Evolutionary conservation across 2,113 vertebrate species (phyloP).

Genomic region (Cisticola juncidis): DNA sequence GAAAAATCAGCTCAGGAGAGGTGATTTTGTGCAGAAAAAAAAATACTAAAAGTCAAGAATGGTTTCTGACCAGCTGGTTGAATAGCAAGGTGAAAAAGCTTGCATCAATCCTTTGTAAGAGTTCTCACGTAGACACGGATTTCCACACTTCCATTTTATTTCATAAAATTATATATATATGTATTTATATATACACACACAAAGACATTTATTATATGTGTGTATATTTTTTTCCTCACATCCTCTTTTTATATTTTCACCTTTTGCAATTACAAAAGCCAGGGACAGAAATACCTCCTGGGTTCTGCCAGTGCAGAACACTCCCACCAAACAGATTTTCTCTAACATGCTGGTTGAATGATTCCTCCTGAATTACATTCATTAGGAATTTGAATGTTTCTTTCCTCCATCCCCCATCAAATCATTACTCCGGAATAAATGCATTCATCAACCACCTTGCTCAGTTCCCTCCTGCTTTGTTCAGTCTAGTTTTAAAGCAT

Average conservation of each 20-base stretch:
- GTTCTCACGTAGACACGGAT: neutral
- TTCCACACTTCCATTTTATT: conserved; percentile 51
- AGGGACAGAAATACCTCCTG: conserved; percentile 56
- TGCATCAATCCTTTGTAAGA: conserved; percentile 7
- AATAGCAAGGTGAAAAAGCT: conserved; percentile 11
- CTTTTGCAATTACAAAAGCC: conserved; percentile 54
- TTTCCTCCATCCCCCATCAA: conserved; percentile 65
- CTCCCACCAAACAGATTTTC: conserved; percentile 62
- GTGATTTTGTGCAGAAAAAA: neutral
- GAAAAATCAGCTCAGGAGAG: neutral
- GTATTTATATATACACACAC: conserved; percentile 39
- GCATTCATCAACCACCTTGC: conserved; percentile 59
- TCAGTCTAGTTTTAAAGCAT: conserved; percentile 59
- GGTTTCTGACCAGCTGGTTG: neutral
- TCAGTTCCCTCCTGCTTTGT: conserved; percentile 61
- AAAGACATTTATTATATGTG: conserved; percentile 25
- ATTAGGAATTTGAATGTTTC: conserved; percentile 70
- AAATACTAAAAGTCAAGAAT: neutral
- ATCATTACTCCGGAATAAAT: conserved; percentile 66
- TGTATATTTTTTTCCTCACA: neutral
- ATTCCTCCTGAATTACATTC: conserved; percentile 68
- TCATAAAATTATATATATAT: neutral
- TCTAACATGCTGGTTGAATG: conserved; percentile 55
- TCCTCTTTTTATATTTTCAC: conserved; percentile 32
- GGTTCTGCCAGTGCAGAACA: conserved; percentile 48